phyloP scores from a whole-genome alignment of 1,140 invertebrate genomes.

The Amyelois transitella region DNA sequence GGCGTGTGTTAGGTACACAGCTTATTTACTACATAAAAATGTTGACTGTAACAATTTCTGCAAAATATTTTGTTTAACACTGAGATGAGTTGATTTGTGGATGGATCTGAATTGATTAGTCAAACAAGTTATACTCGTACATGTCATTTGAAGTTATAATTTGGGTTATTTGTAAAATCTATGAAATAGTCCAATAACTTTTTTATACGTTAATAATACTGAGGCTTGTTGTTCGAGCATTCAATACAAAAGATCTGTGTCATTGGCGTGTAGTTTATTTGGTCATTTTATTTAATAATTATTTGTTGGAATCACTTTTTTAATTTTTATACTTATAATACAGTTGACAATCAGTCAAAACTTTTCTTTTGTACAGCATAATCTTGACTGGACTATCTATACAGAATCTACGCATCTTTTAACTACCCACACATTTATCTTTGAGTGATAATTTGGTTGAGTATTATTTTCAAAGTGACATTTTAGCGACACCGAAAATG shows the following conservation, averaged over 20 bases:
- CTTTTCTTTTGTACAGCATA: too few relatives aligned
- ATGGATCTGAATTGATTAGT: not conserved
- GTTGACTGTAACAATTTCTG: not conserved
- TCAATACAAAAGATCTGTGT: not conserved
- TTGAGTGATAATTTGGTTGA: too few relatives aligned
- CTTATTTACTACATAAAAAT: not conserved
- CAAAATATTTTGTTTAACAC: not conserved
- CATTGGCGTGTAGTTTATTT: too few relatives aligned
- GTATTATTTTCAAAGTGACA: slow-evolving; percentile 2
- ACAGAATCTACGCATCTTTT: not conserved
- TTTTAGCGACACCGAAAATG: not conserved
- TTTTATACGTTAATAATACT: not conserved
- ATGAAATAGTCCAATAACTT: not conserved
- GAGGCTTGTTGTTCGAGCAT: not conserved
- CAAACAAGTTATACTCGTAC: not conserved
- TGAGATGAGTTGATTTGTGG: not conserved
- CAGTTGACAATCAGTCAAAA: too few relatives aligned
- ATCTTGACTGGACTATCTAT: too few relatives aligned
- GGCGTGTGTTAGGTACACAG: not conserved
- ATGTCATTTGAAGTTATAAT: too few relatives aligned
- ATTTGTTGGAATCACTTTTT: too few relatives aligned
- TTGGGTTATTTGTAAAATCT: not conserved
- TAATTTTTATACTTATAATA: too few relatives aligned
- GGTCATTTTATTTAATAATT: too few relatives aligned
- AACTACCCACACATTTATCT: too few relatives aligned